phyloP scores from a whole-genome alignment of 2,888 invertebrate genomes.

The Pheosia gnoma region DNA sequence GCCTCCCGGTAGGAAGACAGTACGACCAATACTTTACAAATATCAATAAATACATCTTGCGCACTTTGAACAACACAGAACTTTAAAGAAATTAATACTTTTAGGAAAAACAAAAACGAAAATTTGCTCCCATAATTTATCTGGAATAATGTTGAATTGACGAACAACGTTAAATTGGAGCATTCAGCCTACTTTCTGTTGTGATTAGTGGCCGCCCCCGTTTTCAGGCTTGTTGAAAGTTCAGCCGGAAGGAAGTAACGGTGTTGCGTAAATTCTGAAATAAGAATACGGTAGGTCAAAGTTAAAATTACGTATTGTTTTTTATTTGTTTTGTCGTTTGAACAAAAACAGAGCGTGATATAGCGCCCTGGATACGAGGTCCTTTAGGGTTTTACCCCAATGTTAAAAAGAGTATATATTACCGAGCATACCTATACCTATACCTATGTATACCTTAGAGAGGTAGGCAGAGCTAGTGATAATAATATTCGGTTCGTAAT shows the following conservation, averaged over 20 bases:
- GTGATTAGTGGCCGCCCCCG: constrained; percentile 3
- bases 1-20: too few species aligned
- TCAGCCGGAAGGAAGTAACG: background rate
- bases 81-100: background rate
- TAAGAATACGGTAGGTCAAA: background rate
- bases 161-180: constrained; percentile 1
- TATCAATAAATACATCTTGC: too few species aligned
- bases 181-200: background rate
- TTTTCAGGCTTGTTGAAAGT: constrained; percentile 2
- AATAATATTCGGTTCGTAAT: too few species aligned
- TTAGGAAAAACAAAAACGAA: background rate
- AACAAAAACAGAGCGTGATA: background rate
- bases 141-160: background rate
- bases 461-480: too few species aligned
- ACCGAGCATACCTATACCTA: too few species aligned
- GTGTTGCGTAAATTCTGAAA: constrained; percentile 2
- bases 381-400: background rate
- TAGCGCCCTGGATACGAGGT: background rate
- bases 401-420: background rate
- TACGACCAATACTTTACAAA: too few species aligned
- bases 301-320: constrained; percentile 2
- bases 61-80: too few species aligned
- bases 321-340: background rate
- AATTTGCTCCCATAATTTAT: background rate
- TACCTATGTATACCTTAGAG: too few species aligned